A percentile compares a stretch with the other conserved stretches of the same genome.
phyloP scores from a whole-genome alignment of 2,113 vertebrate species.

The Rhabdornis inornatus region DNA sequence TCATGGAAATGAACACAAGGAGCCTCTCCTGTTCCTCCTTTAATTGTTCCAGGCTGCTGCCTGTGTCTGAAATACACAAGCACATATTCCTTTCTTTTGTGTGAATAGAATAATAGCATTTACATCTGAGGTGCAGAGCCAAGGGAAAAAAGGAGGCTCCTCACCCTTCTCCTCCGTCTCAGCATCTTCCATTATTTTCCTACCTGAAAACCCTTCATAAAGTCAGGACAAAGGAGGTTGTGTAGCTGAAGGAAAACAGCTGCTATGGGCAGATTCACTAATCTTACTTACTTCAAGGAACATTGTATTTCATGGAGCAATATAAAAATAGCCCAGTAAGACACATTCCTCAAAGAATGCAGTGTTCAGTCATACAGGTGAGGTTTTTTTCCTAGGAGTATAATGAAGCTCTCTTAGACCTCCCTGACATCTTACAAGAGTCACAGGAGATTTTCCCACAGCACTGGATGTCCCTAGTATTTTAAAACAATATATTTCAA shows the following conservation, averaged over 20 bases:
- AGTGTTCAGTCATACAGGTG: background rate
- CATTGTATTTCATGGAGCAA: background rate
- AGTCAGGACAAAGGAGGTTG: background rate
- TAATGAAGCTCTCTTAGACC: background rate
- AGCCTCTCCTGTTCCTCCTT: background rate
- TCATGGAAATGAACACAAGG: background rate
- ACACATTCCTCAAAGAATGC: background rate
- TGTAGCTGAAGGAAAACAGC: background rate
- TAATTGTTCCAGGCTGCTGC: background rate
- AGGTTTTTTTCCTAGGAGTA: accelerated
- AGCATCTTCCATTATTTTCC: background rate
- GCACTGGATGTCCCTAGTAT: background rate
- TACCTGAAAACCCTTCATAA: background rate
- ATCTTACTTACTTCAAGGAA: background rate
- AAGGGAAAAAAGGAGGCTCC: background rate
- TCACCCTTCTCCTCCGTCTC: background rate
- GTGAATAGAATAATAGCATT: background rate
- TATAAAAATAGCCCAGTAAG: background rate
- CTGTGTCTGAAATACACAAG: background rate
- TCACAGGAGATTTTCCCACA: background rate
- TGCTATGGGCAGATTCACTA: background rate
- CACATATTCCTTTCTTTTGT: background rate
- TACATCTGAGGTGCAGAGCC: background rate
- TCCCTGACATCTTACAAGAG: background rate
- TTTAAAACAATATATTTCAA: background rate